Evolutionary conservation across 2,113 vertebrate genomes (phyloP), one percentile per base, ranked within the genome.

Genomic region (Ceyx margarethae): DNA sequence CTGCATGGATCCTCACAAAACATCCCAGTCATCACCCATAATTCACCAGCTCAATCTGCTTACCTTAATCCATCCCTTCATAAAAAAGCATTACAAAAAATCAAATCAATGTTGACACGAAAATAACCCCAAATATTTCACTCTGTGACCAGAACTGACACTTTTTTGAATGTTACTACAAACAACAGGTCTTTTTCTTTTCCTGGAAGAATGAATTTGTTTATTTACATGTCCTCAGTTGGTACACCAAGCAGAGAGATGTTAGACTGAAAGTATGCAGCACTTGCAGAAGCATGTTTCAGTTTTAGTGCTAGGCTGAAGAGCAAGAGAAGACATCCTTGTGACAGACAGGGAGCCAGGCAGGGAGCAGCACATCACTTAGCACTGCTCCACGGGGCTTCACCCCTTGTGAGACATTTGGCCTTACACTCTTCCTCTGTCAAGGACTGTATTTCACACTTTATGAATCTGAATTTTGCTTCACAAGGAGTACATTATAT

Each of bases 311-410:
- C 28, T 51, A 87, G 26, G 74, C 51, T 89, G 89, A 77, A 57
- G 37, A 88, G 67, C 64, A 78, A 78, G 85, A 83, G 79, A 85
- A 92, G 85, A 65, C 69, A 87, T 74, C 21, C 50, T 43, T 2
- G 15, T 37, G 89, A 89, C 68, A 90, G 92, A 81, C 82, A 90
- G 40, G 62, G 53, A 85, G 64, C 16, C 65, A 67, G 62, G 81
- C 23, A 0, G 68, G 72, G 65, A 82, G 83, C 87, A 89, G 81
- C 81, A 89, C 57, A 85, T 76, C 43, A 1, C 79, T 96, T 89
- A 95, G 85, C 87, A 76, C 85, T 81, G 91, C 82, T 91, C 82
- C 85, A 85, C 68, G 37, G 72, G 64, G 72, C 78, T 91, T 95
- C 77, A 83, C 53, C 69, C 40, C 11, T 3, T 10, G 60, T 3